phyloP scores from a whole-genome alignment of 2,797 vertebrate species.

The Tauraco hartlaubi region DNA sequence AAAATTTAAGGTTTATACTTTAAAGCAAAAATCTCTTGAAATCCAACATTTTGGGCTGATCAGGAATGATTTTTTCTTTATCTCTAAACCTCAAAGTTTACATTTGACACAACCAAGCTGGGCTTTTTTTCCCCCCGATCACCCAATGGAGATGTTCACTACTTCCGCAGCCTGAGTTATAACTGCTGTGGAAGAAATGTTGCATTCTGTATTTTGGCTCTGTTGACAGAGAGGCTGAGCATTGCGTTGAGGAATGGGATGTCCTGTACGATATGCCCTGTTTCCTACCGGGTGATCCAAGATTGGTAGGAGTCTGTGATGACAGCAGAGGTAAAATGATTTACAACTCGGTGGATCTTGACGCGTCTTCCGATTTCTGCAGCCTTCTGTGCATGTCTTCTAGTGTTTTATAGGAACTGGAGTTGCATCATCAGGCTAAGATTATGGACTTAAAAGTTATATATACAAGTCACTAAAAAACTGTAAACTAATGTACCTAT shows the following conservation, averaged over 20 bases:
- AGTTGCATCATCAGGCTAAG: not conserved
- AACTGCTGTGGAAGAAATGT: not conserved
- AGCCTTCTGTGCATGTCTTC: not conserved
- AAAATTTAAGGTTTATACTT: not conserved
- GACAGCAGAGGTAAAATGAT: not conserved
- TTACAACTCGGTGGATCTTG: not conserved
- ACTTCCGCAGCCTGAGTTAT: not conserved
- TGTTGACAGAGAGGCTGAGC: not conserved
- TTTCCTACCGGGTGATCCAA: not conserved
- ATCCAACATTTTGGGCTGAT: not conserved
- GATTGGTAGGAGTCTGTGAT: not conserved
- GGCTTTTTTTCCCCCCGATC: too few species aligned
- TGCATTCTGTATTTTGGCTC: not conserved
- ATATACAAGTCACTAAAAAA: not conserved
- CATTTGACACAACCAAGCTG: not conserved
- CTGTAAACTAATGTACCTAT: not conserved
- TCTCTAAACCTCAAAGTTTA: not conserved
- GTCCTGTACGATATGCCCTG: not conserved
- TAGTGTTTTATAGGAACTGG: not conserved
- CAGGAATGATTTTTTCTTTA: not conserved
- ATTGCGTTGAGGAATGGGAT: not conserved
- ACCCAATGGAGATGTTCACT: not conserved
- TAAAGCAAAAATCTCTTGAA: not conserved
- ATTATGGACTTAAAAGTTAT: not conserved
- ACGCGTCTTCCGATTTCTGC: not conserved